These are phyloP conservation scores for Varanus salvator DNA, from an alignment of 2,113 vertebrate species.

Conservation along the genomic window DNA sequence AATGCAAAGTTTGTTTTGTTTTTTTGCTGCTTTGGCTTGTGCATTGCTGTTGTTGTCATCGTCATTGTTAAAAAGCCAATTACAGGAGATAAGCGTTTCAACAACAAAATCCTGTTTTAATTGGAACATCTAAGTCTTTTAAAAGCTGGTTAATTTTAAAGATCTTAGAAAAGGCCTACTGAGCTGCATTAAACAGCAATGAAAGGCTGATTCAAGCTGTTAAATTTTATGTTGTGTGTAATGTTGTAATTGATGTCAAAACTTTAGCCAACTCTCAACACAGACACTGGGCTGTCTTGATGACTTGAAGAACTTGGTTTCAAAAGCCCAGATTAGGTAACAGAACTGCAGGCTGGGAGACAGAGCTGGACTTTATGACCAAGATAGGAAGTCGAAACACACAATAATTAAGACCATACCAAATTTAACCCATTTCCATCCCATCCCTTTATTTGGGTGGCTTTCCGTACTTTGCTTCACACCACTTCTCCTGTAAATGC, in stretches of 20 bases:
- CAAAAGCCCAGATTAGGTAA: slow-evolving; percentile 68
- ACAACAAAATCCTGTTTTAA: slow-evolving; percentile 18
- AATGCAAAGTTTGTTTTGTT: background rate
- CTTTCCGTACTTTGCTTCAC: slow-evolving; percentile 77
- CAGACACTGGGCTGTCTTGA: slow-evolving; percentile 79
- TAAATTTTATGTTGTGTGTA: slow-evolving; percentile 90
- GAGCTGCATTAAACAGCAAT: slow-evolving; percentile 78
- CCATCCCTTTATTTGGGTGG: slow-evolving; percentile 72
- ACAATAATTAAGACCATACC: slow-evolving; percentile 73
- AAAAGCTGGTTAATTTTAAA: slow-evolving; percentile 79
- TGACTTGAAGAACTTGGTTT: slow-evolving; percentile 56
- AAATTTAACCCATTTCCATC: slow-evolving; percentile 74
- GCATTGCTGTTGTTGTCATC: too few relatives aligned
- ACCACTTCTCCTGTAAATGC: slow-evolving; percentile 66
- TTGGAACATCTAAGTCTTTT: slow-evolving; percentile 60
- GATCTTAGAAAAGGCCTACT: slow-evolving; percentile 70
- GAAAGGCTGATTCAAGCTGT: slow-evolving; percentile 81
- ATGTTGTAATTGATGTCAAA: slow-evolving; percentile 86
- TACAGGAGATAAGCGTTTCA: slow-evolving; percentile 55
- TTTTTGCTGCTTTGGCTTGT: background rate
- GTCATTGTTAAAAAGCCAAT: background rate
- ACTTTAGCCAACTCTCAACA: slow-evolving; percentile 76
- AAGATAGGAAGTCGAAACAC: slow-evolving; percentile 70
- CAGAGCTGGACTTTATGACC: slow-evolving; percentile 71
- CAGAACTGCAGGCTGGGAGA: slow-evolving; percentile 70